Base-by-base conservation (phyloP, 2,888 invertebrate genomes). In the Tromatobia lineatoria region DNA sequence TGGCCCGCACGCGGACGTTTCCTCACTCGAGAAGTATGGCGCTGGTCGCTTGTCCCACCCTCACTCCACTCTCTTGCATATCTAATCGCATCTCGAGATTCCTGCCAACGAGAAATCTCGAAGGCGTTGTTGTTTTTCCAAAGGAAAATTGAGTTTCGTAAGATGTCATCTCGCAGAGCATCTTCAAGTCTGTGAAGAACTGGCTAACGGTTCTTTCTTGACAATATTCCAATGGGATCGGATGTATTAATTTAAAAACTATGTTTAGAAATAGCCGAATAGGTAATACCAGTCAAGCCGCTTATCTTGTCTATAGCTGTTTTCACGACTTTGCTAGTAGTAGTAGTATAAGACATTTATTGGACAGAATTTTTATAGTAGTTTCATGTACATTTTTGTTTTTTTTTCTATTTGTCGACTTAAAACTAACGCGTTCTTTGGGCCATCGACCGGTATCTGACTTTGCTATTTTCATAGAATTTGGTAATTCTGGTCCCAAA, bases 51-150 rank as follows among this genome's bases (percentile, higher is more conserved):
- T 61, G 45, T 57, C 59, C 25, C 50, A n/a, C 61, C 29, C 20
- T 50, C 64, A 3, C 38, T 3, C 71, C 59, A 8, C 38, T 34
- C 78, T 38, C 75, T 71, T 79, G 82, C 79, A 81, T 85, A 85
- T 85, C 75, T 79, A 85, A 85, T 82, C 82, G 82, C 71, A 73
- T 82, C 85, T 73, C 71, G 64, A 79, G 74, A 75, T 54, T 74
- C 71, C 71, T 82, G 85, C 82, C 85, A 85, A 71, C 81, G 79
- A 79, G 79, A 79, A 85, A 82, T 82, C 82, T 67, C 79, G 23
- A 67, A 74, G 67, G 23, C 57, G n/a, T 70, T 66, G n/a, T 70
- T 66, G 81, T 70, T 66, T 23, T 78, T 81, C 67, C 64, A 34
- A 52, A 61, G 38, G 75, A 75, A 61, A 64, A 64, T 75, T 10